Base-by-base conservation (phyloP, 2,888 invertebrate species). In the Sarcophaga caerulescens region DNA sequence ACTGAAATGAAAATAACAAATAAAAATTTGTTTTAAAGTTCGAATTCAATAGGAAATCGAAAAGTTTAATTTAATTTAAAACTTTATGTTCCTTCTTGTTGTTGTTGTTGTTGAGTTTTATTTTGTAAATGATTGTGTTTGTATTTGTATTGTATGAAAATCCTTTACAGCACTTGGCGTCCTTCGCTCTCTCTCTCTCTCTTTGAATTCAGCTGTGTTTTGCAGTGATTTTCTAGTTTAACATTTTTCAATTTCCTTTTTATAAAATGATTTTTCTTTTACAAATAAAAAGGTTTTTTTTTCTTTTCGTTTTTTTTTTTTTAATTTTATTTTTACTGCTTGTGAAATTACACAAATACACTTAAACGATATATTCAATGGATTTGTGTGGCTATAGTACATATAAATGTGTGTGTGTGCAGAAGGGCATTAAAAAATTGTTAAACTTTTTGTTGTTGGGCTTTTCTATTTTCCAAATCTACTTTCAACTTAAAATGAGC, bases 21-120 rank as follows among this genome's bases (percentile, higher is more conserved):
- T 35, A 35, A 35, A 35, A 35, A 35, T 35, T 85, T 66, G 57
- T 59, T 78, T 83, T 63, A 75, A 81, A 84, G 75, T 81, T 86
- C 70, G 17, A 52, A 62, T 74, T 84, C 74, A 84, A 81, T 81
- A 71, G 86, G 66, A 86, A 84, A 84, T 81, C 78, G 77, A 78
- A 86, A 86, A 86, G 84, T 81, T 86, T 84, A 84, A 84, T 86
- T 86, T 84, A 84, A 81, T 84, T 84, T 86, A 75, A 79, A 84
- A 86, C 81, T 86, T 86, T 71, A 68, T 81, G 25, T 84, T 77
- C 74, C 75, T 71, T 62, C n/a, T n/a, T 81, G 44, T 84, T 77
- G 69, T 70, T 66, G 71, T 77, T 75, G 66, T 74, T 75, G 66
- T 66, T 62, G 59, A 66, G 35, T 59, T 77, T 66, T 73, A 3